Evolutionary conservation across 2,888 invertebrate species (phyloP).

Genomic region (Ophion costatus): DNA sequence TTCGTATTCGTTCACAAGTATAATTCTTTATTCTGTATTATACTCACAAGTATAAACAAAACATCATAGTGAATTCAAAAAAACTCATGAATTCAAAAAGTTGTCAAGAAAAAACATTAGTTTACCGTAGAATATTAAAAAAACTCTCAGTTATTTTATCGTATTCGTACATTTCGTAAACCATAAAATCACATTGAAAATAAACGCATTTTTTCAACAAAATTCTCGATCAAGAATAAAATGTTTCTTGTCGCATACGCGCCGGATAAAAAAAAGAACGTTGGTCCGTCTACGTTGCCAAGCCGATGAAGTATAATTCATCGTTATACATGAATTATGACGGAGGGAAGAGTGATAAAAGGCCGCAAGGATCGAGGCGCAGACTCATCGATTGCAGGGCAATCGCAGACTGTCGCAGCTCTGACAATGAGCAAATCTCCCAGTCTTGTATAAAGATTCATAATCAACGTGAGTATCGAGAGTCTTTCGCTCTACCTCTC

Average conservation of each 20-base stretch:
- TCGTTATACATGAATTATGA: neutral
- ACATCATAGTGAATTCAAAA: too few relatives aligned
- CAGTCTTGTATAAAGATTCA: slow-evolving; percentile 34
- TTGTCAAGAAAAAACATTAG: neutral
- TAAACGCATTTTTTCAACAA: neutral
- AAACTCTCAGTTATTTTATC: neutral
- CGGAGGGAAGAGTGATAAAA: slow-evolving; percentile 32
- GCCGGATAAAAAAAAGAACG: slow-evolving; percentile 30
- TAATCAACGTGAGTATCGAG: slow-evolving; percentile 28
- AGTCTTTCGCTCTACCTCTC: neutral
- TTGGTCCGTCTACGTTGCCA: slow-evolving; percentile 36
- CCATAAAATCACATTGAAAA: neutral
- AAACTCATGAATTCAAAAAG: neutral
- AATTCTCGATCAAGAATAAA: neutral
- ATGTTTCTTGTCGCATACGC: neutral
- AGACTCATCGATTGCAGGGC: slow-evolving; percentile 12
- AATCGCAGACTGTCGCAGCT: slow-evolving; percentile 11
- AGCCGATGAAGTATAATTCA: slow-evolving; percentile 32
- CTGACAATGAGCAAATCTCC: slow-evolving; percentile 9
- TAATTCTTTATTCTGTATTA: too few relatives aligned
- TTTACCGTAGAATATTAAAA: neutral
- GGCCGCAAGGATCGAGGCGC: slow-evolving; percentile 28
- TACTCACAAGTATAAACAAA: too few relatives aligned
- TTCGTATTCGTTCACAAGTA: too few relatives aligned
- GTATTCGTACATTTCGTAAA: neutral